phyloP scores from a whole-genome alignment of 2,113 vertebrate species.

The Marmota monax region DNA sequence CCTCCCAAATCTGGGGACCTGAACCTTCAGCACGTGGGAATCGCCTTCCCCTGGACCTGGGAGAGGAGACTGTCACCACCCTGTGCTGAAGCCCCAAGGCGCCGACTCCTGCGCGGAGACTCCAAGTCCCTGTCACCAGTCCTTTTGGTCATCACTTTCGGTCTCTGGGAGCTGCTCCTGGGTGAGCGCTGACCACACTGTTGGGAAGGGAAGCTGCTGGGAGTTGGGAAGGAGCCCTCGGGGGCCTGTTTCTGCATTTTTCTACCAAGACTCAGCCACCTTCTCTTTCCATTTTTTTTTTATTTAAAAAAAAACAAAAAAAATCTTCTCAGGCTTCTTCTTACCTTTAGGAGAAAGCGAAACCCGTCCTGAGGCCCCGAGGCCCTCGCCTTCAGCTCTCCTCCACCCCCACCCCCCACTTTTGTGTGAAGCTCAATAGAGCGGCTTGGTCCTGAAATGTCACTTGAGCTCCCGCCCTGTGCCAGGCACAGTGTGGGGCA shows the following conservation, averaged over 20 bases:
- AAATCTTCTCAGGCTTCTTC: background rate
- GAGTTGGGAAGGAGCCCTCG: fast-evolving
- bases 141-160: background rate
- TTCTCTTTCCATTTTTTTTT: background rate
- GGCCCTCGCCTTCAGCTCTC: too few species aligned
- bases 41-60: background rate
- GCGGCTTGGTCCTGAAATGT: fast-evolving
- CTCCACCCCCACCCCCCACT: fast-evolving
- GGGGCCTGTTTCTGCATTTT: background rate
- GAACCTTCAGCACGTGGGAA: too few species aligned
- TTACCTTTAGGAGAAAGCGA: background rate
- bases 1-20: background rate
- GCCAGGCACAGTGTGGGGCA: background rate
- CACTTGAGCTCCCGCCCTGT: fast-evolving
- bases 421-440: background rate
- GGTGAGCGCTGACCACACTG: too few species aligned
- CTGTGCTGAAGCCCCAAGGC: slow-evolving; percentile 15
- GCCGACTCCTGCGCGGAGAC: slow-evolving; percentile 32
- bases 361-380: too few species aligned
- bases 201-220: too few species aligned
- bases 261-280: background rate
- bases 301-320: too few species aligned
- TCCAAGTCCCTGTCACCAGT: slow-evolving; percentile 59
- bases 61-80: background rate
- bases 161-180: too few species aligned